A percentile compares a stretch with the other conserved stretches of the same genome.
phyloP scores from a whole-genome alignment of 2,888 invertebrate genomes.

The Cremastinae sp. region DNA sequence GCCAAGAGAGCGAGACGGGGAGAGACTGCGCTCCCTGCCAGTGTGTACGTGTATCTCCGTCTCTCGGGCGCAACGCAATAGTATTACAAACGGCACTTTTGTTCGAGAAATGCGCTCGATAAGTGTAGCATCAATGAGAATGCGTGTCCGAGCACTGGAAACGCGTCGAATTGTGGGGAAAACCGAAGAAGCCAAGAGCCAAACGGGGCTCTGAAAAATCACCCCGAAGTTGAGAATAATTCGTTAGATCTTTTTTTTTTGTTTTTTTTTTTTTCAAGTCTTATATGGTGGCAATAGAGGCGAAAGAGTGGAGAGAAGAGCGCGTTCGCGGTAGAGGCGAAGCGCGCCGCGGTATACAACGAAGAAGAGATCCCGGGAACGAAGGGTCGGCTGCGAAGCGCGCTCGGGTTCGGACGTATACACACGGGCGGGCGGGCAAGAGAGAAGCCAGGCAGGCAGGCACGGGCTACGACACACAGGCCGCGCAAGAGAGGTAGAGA shows the following conservation, averaged over 20 bases:
- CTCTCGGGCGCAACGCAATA: slow-evolving; percentile 45
- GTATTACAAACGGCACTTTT: slow-evolving; percentile 58
- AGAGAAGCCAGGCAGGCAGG: slow-evolving; percentile 52
- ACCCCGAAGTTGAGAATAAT: slow-evolving; percentile 24
- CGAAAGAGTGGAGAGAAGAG: slow-evolving; percentile 14
- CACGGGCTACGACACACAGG: slow-evolving; percentile 38
- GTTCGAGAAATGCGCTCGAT: slow-evolving; percentile 40
- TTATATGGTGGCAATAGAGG: slow-evolving; percentile 35
- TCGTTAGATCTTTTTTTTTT: slow-evolving; percentile 3
- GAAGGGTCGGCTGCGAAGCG: slow-evolving; percentile 56
- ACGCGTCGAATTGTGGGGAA: slow-evolving; percentile 13
- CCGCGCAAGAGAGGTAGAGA: slow-evolving; percentile 35
- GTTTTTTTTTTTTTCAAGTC: too few species aligned
- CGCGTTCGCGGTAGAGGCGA: slow-evolving; percentile 32
- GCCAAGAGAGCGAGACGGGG: slow-evolving; percentile 36
- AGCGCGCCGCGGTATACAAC: slow-evolving; percentile 49
- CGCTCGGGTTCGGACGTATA: slow-evolving; percentile 56
- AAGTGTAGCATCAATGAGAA: slow-evolving; percentile 31
- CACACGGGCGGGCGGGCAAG: slow-evolving; percentile 49
- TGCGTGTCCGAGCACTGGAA: slow-evolving; percentile 33
- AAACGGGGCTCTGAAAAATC: slow-evolving; percentile 14
- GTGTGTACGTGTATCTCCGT: slow-evolving; percentile 3
- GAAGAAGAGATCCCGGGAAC: slow-evolving; percentile 58
- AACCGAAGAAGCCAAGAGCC: slow-evolving; percentile 3
- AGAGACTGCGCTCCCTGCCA: slow-evolving; percentile 1